phyloP scores from a whole-genome alignment of 2,113 vertebrate genomes.

The Callipepla squamata region DNA sequence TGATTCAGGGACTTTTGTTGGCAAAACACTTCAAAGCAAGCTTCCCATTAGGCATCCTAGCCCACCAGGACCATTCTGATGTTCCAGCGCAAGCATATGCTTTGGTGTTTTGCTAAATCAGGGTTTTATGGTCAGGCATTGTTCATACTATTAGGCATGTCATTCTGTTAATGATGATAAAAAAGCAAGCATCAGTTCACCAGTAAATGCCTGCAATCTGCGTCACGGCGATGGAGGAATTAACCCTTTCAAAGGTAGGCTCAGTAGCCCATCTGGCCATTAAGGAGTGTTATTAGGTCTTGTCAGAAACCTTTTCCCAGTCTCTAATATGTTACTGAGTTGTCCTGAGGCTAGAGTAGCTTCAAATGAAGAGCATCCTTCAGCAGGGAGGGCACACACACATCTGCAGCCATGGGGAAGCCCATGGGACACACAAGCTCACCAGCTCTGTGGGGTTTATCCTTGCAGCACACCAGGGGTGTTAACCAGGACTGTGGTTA shows the following conservation, averaged over 20 bases:
- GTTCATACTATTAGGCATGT: constrained; percentile 10
- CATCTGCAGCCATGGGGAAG: not conserved
- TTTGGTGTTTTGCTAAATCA: constrained; percentile 32
- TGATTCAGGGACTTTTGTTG: not conserved
- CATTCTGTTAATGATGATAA: constrained; percentile 4
- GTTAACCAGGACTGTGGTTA: not conserved
- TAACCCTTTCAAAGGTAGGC: constrained; percentile 9
- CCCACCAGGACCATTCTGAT: not conserved
- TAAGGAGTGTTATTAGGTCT: not conserved
- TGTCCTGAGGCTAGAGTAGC: not conserved
- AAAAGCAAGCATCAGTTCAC: not conserved
- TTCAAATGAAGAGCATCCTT: not conserved
- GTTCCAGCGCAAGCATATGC: not conserved
- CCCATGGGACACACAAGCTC: rapidly evolving
- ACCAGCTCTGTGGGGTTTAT: not conserved
- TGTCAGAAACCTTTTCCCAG: not conserved
- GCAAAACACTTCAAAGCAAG: not conserved
- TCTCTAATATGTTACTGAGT: not conserved
- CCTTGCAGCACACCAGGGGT: not conserved
- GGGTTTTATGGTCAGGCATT: not conserved
- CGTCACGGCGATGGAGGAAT: not conserved
- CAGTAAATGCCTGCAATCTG: not conserved
- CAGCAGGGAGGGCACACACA: rapidly evolving
- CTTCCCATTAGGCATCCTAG: not conserved
- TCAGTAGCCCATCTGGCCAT: not conserved